A percentile compares a stretch with the other conserved stretches of the same genome.
phyloP scores from a whole-genome alignment of 64 coral and sea anemone genomes.

The Hydrozoanthus tunicans region DNA sequence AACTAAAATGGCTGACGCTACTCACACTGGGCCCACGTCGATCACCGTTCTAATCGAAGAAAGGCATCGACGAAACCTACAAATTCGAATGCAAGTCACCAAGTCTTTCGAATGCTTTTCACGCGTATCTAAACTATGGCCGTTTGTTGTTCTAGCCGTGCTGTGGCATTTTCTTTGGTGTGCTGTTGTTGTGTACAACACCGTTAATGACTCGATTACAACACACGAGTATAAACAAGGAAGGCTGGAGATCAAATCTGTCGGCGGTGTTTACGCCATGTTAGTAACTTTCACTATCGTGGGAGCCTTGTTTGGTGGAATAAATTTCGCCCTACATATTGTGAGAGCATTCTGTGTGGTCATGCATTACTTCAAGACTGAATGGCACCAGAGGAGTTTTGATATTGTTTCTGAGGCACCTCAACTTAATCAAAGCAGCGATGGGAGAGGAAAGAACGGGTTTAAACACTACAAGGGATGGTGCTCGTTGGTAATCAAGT shows the following conservation, averaged over 20 bases:
- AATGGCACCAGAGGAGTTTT: constrained; percentile 9
- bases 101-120: not conserved
- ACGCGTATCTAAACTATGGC: constrained; percentile 11
- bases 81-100: not conserved
- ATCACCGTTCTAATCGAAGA: constrained; percentile 21
- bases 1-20: not conserved
- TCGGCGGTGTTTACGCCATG: constrained; percentile 1
- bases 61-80: not conserved
- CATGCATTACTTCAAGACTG: not conserved
- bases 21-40: not conserved
- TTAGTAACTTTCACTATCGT: constrained; percentile 2
- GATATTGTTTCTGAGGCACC: not conserved
- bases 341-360: constrained; percentile 17
- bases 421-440: not conserved
- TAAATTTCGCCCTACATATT: constrained; percentile 27
- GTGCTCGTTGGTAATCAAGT: not conserved
- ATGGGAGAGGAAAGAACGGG: not conserved
- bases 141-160: not conserved
- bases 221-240: constrained; percentile 25
- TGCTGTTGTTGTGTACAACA: constrained; percentile 1
- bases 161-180: constrained; percentile 32
- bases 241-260: not conserved
- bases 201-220: constrained; percentile 33
- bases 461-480: not conserved
- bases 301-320: not conserved